Conservation (phyloP, 2,113 vertebrate genomes). For the Taxidea taxus region DNA sequence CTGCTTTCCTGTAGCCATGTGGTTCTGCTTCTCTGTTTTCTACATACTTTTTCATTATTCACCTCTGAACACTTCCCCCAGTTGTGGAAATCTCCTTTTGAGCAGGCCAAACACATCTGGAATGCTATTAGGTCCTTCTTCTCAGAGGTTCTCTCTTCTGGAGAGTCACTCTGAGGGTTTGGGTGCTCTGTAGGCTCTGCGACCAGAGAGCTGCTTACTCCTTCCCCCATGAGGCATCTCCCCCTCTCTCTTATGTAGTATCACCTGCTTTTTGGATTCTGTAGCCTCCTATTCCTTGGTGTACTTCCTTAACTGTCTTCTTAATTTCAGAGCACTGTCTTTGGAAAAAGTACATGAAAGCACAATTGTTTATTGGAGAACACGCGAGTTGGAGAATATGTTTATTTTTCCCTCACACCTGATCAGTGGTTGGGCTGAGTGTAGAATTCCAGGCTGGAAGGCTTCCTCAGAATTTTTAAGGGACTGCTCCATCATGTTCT, state of each 20-base stretch:
- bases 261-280: neutral
- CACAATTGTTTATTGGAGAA: neutral
- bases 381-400: neutral
- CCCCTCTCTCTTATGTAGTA: rapidly evolving
- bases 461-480: neutral
- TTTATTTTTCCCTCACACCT: neutral
- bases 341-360: neutral
- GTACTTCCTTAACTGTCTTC: neutral
- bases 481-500: neutral
- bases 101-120: neutral
- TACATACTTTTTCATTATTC: neutral
- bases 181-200: neutral
- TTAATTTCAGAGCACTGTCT: neutral
- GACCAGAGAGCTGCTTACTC: neutral
- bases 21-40: neutral
- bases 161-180: rapidly evolving
- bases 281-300: neutral
- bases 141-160: neutral
- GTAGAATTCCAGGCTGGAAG: neutral
- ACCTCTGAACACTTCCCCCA: neutral
- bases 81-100: neutral
- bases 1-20: neutral
- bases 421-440: neutral
- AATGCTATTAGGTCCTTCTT: neutral
- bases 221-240: too few relatives aligned